These are phyloP conservation scores for Lagopus leucura DNA, from an alignment of 2,113 vertebrate species.

Conservation along the genomic window DNA sequence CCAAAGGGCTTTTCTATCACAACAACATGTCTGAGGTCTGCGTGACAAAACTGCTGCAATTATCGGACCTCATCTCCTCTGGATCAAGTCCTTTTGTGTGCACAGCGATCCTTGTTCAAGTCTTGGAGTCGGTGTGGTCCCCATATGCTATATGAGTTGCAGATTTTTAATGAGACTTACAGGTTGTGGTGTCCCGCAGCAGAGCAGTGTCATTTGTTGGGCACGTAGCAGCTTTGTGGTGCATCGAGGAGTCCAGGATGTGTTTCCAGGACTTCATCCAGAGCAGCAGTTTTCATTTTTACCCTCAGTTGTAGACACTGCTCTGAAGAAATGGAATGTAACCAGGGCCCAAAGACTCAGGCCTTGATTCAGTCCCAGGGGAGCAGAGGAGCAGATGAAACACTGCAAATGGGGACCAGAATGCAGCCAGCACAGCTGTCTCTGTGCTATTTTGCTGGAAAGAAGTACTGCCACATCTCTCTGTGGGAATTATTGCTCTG, in stretches of 20 bases:
- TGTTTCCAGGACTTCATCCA: neutral
- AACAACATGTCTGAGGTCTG: neutral
- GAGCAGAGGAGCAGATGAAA: neutral
- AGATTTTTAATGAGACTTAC: neutral
- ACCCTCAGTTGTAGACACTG: neutral
- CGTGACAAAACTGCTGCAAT: accelerated
- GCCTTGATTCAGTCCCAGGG: neutral
- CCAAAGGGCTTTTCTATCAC: neutral
- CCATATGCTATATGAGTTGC: neutral
- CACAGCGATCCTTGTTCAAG: neutral
- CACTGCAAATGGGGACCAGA: neutral
- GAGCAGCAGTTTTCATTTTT: neutral
- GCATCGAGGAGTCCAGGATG: neutral
- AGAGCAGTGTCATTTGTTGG: neutral
- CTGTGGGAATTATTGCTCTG: constrained; percentile 42
- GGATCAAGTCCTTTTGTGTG: neutral
- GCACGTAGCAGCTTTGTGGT: neutral
- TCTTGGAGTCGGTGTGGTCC: accelerated
- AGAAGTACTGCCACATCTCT: neutral
- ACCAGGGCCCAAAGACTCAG: neutral
- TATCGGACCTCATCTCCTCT: neutral
- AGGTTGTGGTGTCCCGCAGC: neutral
- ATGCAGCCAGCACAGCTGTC: neutral
- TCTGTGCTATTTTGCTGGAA: constrained; percentile 21
- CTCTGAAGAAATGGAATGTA: neutral